A percentile compares a stretch with the other conserved stretches of the same genome.
phyloP scores from a whole-genome alignment of 2,888 invertebrate species.

The Glyphotaelius pellucidus region DNA sequence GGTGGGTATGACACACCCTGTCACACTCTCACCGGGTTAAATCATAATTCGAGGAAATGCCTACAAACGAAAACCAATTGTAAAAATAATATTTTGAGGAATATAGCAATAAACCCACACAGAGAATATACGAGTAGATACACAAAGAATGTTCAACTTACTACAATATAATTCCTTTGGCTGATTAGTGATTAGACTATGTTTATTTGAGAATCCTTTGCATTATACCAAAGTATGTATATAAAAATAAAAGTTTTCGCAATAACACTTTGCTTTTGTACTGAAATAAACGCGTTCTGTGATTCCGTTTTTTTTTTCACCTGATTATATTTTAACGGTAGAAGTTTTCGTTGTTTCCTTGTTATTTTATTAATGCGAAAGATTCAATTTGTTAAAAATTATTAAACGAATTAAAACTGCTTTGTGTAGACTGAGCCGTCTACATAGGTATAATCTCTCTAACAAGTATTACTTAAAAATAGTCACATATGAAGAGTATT shows the following conservation, averaged over 20 bases:
- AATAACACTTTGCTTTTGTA: background rate
- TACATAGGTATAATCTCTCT: background rate
- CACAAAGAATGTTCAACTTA: too few species aligned
- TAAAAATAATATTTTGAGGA: background rate
- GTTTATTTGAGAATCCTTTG: too few species aligned
- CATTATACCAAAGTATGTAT: too few species aligned
- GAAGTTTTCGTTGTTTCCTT: background rate
- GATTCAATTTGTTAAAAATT: background rate
- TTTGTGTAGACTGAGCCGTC: background rate
- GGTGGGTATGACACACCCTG: too few species aligned
- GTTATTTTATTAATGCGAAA: background rate
- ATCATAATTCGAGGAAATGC: background rate
- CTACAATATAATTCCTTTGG: too few species aligned
- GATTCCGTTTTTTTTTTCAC: background rate
- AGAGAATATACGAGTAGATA: background rate
- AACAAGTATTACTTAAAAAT: background rate
- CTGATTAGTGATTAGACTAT: too few species aligned
- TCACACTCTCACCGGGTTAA: too few species aligned
- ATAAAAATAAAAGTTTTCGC: too few species aligned
- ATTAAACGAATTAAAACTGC: too few species aligned
- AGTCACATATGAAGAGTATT: background rate
- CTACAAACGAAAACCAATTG: background rate
- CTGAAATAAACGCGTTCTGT: background rate
- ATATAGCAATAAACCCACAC: background rate
- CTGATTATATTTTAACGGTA: background rate